These are phyloP conservation scores for Erethizon dorsatum DNA, from an alignment of 2,797 vertebrate species.

Conservation along the genomic window DNA sequence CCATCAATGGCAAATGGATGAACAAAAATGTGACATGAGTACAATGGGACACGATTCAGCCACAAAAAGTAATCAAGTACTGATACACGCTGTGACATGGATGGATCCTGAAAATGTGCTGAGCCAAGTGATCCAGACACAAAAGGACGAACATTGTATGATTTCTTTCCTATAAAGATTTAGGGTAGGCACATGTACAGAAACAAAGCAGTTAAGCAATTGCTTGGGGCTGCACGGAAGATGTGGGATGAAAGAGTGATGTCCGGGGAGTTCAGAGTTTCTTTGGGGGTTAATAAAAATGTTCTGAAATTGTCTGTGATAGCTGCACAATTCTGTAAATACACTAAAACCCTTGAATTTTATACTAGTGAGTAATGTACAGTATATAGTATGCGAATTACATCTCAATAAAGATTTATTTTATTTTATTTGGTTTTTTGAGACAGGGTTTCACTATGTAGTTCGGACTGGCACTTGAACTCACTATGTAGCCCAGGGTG, in stretches of 20 bases:
- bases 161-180: not conserved
- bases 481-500: not conserved
- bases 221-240: not conserved
- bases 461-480: not conserved
- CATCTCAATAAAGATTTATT: not conserved
- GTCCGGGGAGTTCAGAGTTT: not conserved
- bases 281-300: not conserved
- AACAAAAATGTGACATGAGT: not conserved
- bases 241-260: not conserved
- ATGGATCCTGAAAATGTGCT: not conserved
- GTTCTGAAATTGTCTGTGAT: not conserved
- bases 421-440: not conserved
- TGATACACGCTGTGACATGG: not conserved
- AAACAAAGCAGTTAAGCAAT: not conserved
- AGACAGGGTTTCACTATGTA: not conserved
- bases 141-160: not conserved
- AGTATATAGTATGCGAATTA: not conserved
- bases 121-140: not conserved
- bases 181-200: not conserved
- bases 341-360: not conserved
- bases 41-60: not conserved
- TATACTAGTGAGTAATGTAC: not conserved
- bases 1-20: not conserved
- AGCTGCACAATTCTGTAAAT: not conserved
- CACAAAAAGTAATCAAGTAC: not conserved